Evolutionary conservation across 1,140 invertebrate genomes (phyloP).

Genomic region (Odontomachus brunneus): DNA sequence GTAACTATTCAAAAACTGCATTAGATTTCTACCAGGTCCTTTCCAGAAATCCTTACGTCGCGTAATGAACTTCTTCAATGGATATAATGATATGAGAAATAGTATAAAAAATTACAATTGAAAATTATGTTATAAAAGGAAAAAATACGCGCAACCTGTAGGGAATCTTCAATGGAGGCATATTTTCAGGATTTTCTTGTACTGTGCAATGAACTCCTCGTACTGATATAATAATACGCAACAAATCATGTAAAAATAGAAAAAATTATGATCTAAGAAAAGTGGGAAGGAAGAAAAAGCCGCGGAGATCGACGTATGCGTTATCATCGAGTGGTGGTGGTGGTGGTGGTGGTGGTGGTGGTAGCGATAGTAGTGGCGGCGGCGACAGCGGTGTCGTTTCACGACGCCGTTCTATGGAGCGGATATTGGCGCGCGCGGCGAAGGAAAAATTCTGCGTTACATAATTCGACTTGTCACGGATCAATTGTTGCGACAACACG

Average conservation of each 20-base stretch:
- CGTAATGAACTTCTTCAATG: no score
- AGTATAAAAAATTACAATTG: no score
- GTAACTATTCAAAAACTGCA: no score
- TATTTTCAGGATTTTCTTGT: background rate
- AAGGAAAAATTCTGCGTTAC: conserved; percentile 57
- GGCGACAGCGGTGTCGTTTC: background rate
- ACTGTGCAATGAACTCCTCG: background rate
- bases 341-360: background rate
- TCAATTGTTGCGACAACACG: conserved; percentile 14
- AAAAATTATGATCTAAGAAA: no score
- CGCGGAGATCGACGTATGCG: background rate
- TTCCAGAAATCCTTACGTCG: no score
- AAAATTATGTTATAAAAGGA: no score
- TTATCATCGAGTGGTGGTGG: background rate
- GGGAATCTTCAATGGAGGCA: no score
- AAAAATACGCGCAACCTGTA: no score
- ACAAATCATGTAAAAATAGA: background rate
- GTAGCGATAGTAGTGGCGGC: no score
- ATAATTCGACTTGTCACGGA: conserved; percentile 34
- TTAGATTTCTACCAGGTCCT: no score
- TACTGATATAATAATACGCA: background rate
- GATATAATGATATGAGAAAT: no score
- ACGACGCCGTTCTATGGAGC: background rate
- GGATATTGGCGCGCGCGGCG: background rate
- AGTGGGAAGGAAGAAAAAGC: no score